These are phyloP conservation scores for Apotomis capreana DNA, from an alignment of 2,888 invertebrate genomes.

Conservation along the genomic window DNA sequence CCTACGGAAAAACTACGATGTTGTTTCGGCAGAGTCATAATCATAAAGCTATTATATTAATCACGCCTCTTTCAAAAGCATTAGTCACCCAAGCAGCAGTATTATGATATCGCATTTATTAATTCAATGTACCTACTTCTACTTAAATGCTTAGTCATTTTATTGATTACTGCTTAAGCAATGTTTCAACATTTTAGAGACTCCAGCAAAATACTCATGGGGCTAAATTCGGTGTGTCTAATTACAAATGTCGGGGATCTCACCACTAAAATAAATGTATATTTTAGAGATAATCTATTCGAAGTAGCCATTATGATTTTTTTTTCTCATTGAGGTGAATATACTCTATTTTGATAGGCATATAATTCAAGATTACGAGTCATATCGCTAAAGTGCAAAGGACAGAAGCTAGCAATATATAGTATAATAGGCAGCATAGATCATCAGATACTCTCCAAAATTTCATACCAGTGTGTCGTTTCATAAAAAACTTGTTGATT, in stretches of 20 bases:
- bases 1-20: conserved; percentile 19
- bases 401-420: too few species aligned
- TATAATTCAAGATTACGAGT: too few species aligned
- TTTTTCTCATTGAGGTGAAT: too few species aligned
- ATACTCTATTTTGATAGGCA: too few species aligned
- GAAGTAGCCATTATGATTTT: too few species aligned
- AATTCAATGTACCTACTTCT: conserved; percentile 6
- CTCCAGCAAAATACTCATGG: conserved; percentile 1
- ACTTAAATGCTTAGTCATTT: conserved; percentile 24
- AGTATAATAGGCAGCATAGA: too few species aligned
- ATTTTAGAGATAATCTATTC: too few species aligned
- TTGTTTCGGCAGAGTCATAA: conserved; percentile 6
- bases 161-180: conserved; percentile 22
- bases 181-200: conserved; percentile 27
- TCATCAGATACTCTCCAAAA: too few species aligned
- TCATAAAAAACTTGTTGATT: too few species aligned
- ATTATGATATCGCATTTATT: conserved; percentile 17
- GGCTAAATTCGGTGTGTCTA: not conserved
- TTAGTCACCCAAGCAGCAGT: conserved; percentile 24
- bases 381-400: too few species aligned
- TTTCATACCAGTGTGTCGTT: too few species aligned
- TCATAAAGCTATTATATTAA: conserved; percentile 29
- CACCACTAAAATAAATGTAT: too few species aligned
- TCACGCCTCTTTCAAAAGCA: conserved; percentile 30
- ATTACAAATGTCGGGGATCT: not conserved